Conservation (phyloP, 2,797 vertebrate genomes). For the Cheirogaleus major region DNA sequence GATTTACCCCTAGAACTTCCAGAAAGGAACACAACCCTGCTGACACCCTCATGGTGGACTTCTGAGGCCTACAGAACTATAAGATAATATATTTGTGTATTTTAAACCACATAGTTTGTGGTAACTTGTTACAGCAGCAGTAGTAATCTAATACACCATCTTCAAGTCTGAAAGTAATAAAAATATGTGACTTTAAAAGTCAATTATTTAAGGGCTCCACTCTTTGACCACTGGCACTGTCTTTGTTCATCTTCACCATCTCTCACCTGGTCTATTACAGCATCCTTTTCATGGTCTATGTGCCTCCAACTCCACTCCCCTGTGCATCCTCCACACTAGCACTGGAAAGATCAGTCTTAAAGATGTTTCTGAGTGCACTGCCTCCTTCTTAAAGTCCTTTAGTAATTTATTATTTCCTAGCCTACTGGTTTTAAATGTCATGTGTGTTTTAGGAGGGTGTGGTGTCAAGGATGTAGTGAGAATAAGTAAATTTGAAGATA, state of each 20-base stretch:
- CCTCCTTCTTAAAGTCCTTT: neutral
- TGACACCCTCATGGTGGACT: neutral
- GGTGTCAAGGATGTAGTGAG: neutral
- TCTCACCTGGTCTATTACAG: neutral
- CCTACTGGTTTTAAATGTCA: neutral
- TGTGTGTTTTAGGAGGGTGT: neutral
- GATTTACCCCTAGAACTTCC: neutral
- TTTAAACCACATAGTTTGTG: neutral
- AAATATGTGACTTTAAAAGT: neutral
- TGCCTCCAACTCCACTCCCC: neutral
- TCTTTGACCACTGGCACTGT: neutral
- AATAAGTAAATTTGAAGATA: neutral
- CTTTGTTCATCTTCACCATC: neutral
- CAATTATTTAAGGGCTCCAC: neutral
- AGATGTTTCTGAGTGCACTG: neutral
- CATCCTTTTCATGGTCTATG: fast-evolving
- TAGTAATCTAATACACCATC: neutral
- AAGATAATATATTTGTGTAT: neutral
- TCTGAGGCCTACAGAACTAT: neutral
- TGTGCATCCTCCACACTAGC: neutral
- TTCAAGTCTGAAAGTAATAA: neutral
- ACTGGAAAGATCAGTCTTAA: neutral
- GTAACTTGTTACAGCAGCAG: neutral
- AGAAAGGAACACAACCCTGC: neutral
- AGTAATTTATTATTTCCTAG: neutral